Conservation (phyloP, 2,888 invertebrate genomes). For the Oxystoma pomonae region DNA sequence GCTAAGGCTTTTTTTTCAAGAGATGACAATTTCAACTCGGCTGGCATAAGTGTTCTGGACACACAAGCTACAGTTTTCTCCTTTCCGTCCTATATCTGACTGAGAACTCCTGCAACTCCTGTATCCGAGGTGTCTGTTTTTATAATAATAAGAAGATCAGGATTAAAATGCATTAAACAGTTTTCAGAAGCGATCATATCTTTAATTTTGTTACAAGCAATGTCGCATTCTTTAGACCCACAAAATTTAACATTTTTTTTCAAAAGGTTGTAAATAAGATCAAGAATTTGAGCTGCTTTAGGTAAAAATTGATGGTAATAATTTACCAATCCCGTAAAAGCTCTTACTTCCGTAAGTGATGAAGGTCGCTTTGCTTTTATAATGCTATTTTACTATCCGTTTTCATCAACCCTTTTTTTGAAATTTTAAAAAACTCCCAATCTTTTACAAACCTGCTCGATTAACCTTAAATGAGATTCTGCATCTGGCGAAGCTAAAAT, state of each 20-base stretch:
- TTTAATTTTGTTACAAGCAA: slow-evolving; percentile 9
- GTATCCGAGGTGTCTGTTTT: slow-evolving; percentile 17
- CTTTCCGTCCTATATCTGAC: slow-evolving; percentile 13
- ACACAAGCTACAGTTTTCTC: slow-evolving; percentile 19
- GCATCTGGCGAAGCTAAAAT: not conserved
- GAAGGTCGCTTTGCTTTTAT: slow-evolving; percentile 5
- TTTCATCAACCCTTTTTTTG: not conserved
- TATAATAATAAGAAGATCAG: slow-evolving; percentile 19
- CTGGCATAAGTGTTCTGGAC: slow-evolving; percentile 16
- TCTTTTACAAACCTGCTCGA: not conserved
- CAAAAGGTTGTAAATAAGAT: slow-evolving; percentile 20
- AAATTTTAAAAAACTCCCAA: not conserved
- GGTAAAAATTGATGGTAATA: slow-evolving; percentile 21
- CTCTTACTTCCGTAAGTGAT: slow-evolving; percentile 14
- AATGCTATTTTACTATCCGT: not conserved
- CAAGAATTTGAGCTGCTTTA: slow-evolving; percentile 10
- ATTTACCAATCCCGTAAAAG: slow-evolving; percentile 19
- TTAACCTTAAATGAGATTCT: not conserved
- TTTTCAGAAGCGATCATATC: slow-evolving; percentile 17
- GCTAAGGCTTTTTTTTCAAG: slow-evolving; percentile 20
- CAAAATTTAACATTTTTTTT: slow-evolving; percentile 16
- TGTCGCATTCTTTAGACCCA: slow-evolving; percentile 22
- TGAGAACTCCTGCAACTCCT: slow-evolving; percentile 17
- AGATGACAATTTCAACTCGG: slow-evolving; percentile 16
- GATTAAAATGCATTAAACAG: slow-evolving; percentile 22